A percentile compares a stretch with the other conserved stretches of the same genome.
phyloP scores from a whole-genome alignment of 2,797 vertebrate species.

The Bradypodion pumilum region DNA sequence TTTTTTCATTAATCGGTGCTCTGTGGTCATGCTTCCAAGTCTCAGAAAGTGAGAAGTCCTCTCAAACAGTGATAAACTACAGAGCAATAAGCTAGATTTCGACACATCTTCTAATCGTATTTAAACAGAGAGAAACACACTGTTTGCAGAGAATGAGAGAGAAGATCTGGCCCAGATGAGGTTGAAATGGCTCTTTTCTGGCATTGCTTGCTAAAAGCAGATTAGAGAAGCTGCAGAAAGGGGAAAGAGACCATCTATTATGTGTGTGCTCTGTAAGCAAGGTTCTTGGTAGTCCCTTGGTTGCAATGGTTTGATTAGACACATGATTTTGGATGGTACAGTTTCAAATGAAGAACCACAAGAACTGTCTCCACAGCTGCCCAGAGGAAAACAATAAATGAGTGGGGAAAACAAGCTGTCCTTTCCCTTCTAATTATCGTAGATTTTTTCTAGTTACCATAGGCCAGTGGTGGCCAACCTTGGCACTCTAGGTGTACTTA shows the following conservation, averaged over 20 bases:
- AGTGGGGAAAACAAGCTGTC: background rate
- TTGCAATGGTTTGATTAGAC: background rate
- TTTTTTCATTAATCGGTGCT: background rate
- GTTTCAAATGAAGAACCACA: background rate
- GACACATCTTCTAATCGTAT: background rate
- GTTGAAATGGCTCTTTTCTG: background rate
- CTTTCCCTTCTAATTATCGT: too few species aligned
- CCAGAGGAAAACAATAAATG: background rate
- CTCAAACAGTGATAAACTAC: background rate
- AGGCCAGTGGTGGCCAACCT: too few species aligned
- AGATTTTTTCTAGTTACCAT: too few species aligned
- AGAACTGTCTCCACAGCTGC: background rate
- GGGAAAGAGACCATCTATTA: background rate
- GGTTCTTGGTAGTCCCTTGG: background rate
- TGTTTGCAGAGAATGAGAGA: background rate
- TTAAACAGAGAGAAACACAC: background rate
- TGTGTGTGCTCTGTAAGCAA: background rate
- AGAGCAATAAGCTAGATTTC: background rate
- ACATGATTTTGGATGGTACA: background rate
- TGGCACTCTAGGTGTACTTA: too few species aligned
- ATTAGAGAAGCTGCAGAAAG: constrained; percentile 4
- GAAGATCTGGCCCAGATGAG: background rate
- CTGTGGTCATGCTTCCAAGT: background rate
- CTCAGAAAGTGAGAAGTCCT: background rate
- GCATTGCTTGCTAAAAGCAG: background rate